These are phyloP conservation scores for Calephelis perditalis DNA, from an alignment of 2,888 invertebrate genomes.

Conservation along the genomic window DNA sequence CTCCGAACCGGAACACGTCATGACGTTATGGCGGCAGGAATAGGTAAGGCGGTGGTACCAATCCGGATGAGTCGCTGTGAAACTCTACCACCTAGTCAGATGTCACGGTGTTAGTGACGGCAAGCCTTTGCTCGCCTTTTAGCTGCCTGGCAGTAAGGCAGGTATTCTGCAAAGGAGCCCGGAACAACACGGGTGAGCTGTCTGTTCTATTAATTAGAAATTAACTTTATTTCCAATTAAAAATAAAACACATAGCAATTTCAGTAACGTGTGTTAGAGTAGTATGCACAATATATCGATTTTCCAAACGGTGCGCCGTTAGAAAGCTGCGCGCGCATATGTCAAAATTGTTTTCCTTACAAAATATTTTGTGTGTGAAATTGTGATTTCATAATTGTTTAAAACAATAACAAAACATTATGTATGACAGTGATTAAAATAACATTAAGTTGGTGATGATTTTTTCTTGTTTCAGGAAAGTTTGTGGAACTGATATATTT, in stretches of 20 bases:
- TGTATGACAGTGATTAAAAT: neutral
- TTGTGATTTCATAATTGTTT: constrained; percentile 12
- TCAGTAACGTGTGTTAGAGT: neutral
- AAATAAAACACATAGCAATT: neutral
- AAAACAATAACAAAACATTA: constrained; percentile 28
- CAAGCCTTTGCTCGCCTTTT: too few relatives aligned
- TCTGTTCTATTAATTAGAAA: neutral
- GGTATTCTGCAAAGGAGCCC: too few relatives aligned
- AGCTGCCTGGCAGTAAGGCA: too few relatives aligned
- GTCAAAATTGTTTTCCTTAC: constrained; percentile 45
- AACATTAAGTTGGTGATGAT: neutral
- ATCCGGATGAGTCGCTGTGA: too few relatives aligned
- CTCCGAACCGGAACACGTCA: too few relatives aligned
- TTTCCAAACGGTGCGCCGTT: constrained; percentile 34
- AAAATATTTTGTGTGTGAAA: constrained; percentile 21
- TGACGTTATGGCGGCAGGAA: too few relatives aligned
- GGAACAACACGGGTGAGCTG: too few relatives aligned
- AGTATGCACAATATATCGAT: constrained; percentile 48
- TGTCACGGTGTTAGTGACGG: too few relatives aligned
- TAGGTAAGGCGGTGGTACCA: too few relatives aligned
- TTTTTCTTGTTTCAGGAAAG: neutral
- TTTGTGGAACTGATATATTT: neutral
- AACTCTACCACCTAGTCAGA: too few relatives aligned
- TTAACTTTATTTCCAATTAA: neutral
- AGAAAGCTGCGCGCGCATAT: constrained; percentile 54